Evolutionary conservation across 2,888 invertebrate genomes (phyloP).

Genomic region (Stegana nigrithorax): DNA sequence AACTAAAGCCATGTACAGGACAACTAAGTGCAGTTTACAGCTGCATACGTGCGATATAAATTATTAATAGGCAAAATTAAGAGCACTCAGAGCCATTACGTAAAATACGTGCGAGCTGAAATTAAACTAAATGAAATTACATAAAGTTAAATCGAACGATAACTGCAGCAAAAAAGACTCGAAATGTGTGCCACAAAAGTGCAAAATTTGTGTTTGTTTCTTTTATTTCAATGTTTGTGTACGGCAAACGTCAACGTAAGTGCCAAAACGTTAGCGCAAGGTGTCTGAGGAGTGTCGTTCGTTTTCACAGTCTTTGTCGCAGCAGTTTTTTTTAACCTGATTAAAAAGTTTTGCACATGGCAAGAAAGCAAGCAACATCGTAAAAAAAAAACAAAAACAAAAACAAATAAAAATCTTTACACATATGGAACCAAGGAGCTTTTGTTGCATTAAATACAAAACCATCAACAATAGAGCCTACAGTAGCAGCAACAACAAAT

Average conservation of each 20-base stretch:
- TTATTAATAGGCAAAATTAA: no score
- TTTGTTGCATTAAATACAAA: conserved; percentile 21
- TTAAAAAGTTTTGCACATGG: conserved; percentile 50
- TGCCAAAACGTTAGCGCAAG: conserved; percentile 6
- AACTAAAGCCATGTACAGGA: conserved; percentile 10
- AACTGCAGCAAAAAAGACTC: no score
- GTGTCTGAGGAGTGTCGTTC: conserved; percentile 11
- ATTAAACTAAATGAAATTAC: no score
- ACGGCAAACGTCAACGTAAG: not conserved
- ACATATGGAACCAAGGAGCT: conserved; percentile 48
- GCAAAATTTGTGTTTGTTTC: no score
- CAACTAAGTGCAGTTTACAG: not conserved
- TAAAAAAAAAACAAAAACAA: not conserved
- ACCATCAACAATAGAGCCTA: conserved; percentile 14
- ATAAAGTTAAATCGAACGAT: no score
- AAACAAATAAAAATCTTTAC: conserved; percentile 3
- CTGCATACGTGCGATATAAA: no score
- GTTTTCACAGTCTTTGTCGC: not conserved
- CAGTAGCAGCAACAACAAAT: conserved; percentile 30
- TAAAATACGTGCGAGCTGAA: no score
- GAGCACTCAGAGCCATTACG: no score
- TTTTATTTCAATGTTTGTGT: no score
- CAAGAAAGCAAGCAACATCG: not conserved
- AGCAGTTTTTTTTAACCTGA: conserved; percentile 43
- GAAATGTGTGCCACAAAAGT: no score